Base-by-base conservation (phyloP, 2,797 vertebrate genomes). In the Chaenodraco wilsoni region DNA sequence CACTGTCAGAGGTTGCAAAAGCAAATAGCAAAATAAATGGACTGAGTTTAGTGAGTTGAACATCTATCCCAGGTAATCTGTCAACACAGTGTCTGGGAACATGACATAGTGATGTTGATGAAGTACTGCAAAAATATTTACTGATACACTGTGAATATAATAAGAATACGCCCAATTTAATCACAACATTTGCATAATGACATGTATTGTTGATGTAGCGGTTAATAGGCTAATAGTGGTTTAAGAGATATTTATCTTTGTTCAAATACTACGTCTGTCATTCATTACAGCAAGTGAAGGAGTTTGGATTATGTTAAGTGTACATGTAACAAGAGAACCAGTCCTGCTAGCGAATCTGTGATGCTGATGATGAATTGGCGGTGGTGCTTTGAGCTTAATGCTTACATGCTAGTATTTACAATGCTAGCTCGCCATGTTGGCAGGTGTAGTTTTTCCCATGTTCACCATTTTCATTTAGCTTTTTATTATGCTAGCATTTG, bases 1-100 rank as follows among this genome's bases (percentile, higher is more conserved):
- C 59, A 75, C 69, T 84, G 70, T 60, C 9, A 4, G 50, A 66
- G 67, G 67, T 37, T 71, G 50, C 31, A 82, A 69, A 79, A 73
- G 44, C 58, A 63, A 54, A 59, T 48, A 67, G 56, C 27, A 43
- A 70, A 78, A 76, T 64, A 84, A 83, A 79, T 52, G 64, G 49
- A 63, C 14, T 13, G 16, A 73, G 62, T 71, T 72, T 46, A 59
- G 40, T 3, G 8, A 79, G 46, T 43, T 44, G 58, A 65, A 41
- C 27, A 71, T 63, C 52, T 45, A 17, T 43, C 17, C 9, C 3
- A 52, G 23, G 52, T 16, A 40, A 23, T 70, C 43, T 66, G 16
- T 61, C 21, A 44, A 3, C 31, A 3, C 23, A 31, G 27, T 70
- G 27, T 37, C 4, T 67, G 21, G 9, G n/a, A 37, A 37, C 8